Conservation (phyloP, 2,888 invertebrate genomes). For the Tetropium fuscum region DNA sequence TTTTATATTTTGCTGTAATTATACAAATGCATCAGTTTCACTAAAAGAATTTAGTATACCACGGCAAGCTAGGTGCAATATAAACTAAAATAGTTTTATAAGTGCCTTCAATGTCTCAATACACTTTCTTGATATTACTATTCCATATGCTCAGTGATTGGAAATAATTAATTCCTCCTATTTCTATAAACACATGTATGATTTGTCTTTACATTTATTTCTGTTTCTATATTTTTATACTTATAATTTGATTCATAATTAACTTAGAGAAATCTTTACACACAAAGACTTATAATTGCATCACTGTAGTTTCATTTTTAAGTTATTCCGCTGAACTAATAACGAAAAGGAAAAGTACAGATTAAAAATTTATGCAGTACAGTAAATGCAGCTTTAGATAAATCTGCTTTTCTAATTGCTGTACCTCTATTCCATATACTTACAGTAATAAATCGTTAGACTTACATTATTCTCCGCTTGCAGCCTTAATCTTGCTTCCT, state of each 20-base stretch:
- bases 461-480: conserved; percentile 65
- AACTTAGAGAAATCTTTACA: conserved; percentile 10
- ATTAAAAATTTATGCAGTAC: too few species aligned
- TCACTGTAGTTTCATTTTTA: background rate
- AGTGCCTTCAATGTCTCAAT: conserved; percentile 35
- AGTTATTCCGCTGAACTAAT: background rate
- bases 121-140: conserved; percentile 49
- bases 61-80: conserved; percentile 24
- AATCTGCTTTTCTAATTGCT: too few species aligned
- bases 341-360: background rate
- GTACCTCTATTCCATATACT: too few species aligned
- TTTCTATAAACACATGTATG: conserved; percentile 19
- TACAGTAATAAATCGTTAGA: too few species aligned
- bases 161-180: conserved; percentile 55
- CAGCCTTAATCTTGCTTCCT: conserved; percentile 85
- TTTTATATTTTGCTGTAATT: conserved; percentile 31
- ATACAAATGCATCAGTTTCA: conserved; percentile 42
- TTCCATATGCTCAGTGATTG: conserved; percentile 59
- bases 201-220: conserved; percentile 5
- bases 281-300: background rate
- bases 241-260: conserved; percentile 25
- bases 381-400: too few species aligned
- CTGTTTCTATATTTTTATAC: conserved; percentile 14
- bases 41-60: conserved; percentile 41
- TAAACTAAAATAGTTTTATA: conserved; percentile 26